Evolutionary conservation across 2,888 invertebrate species (phyloP).

Genomic region (Phalera bucephala): DNA sequence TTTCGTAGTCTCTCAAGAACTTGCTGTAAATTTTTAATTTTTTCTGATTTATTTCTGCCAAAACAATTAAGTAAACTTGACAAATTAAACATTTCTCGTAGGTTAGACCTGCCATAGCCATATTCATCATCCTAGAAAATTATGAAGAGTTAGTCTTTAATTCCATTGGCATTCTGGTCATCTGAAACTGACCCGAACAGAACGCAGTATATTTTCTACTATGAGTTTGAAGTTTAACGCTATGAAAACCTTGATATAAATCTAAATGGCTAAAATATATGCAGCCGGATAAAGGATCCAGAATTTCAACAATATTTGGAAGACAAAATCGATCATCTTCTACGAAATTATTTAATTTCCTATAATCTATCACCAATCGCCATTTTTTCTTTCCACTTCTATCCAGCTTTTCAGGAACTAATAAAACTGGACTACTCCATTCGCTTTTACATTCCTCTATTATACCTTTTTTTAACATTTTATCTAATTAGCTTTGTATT

Average conservation of each 20-base stretch:
- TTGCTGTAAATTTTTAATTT: conserved; percentile 9
- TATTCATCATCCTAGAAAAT: conserved; percentile 12
- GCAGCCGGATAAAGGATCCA: conserved; percentile 7
- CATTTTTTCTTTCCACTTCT: conserved; percentile 1
- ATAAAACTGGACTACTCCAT: conserved; percentile 5
- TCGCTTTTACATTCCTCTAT: conserved; percentile 2
- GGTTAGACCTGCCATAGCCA: conserved; percentile 12
- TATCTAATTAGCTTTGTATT: conserved; percentile 3
- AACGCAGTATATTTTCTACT: conserved; percentile 5
- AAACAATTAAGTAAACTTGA: conserved; percentile 5
- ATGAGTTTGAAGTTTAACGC: too few species aligned
- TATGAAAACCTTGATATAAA: neutral
- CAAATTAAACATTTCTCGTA: conserved; percentile 10
- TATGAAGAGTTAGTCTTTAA: conserved; percentile 13
- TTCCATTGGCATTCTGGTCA: conserved; percentile 14
- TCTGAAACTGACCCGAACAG: conserved; percentile 12
- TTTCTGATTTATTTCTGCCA: too few species aligned
- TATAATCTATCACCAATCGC: too few species aligned
- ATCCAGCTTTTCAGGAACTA: too few species aligned
- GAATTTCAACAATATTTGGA: neutral
- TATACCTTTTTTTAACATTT: conserved; percentile 4
- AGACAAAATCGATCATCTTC: too few species aligned
- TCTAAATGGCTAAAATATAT: conserved; percentile 11
- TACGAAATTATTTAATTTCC: too few species aligned
- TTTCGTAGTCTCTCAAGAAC: conserved; percentile 9